phyloP scores from a whole-genome alignment of 2,797 vertebrate species.

The Coccyzus lansbergi region DNA sequence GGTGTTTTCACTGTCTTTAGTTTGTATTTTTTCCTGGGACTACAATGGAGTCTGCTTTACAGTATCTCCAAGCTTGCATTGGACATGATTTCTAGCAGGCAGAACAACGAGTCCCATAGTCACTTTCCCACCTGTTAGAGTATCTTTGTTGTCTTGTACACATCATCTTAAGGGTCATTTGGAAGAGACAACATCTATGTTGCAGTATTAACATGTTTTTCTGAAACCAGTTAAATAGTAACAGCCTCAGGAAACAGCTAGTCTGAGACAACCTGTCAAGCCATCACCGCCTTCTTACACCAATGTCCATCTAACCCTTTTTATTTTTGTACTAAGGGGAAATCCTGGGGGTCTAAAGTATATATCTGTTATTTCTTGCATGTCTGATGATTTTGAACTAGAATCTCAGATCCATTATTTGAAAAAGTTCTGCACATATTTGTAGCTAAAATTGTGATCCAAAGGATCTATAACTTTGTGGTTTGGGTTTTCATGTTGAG shows the following conservation, averaged over 20 bases:
- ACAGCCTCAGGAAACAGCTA: background rate
- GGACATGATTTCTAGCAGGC: background rate
- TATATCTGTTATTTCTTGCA: background rate
- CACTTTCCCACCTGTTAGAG: background rate
- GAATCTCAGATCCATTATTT: background rate
- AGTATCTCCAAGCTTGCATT: fast-evolving
- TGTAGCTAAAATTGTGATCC: background rate
- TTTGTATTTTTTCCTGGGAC: background rate
- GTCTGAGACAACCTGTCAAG: background rate
- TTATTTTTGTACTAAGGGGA: background rate
- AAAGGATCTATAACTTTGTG: background rate
- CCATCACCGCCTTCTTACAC: background rate
- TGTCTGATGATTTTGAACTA: background rate
- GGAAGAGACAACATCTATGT: background rate
- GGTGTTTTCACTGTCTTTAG: background rate
- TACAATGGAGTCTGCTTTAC: background rate
- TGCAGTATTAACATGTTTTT: background rate
- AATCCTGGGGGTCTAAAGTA: background rate
- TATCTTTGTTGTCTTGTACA: background rate
- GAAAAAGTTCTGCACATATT: background rate
- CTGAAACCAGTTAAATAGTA: background rate
- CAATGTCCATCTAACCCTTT: background rate
- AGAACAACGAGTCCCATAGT: background rate
- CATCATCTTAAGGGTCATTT: background rate
- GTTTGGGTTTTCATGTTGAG: background rate